Conservation (phyloP, 2,888 invertebrate genomes). For the Chrysolina americana region DNA sequence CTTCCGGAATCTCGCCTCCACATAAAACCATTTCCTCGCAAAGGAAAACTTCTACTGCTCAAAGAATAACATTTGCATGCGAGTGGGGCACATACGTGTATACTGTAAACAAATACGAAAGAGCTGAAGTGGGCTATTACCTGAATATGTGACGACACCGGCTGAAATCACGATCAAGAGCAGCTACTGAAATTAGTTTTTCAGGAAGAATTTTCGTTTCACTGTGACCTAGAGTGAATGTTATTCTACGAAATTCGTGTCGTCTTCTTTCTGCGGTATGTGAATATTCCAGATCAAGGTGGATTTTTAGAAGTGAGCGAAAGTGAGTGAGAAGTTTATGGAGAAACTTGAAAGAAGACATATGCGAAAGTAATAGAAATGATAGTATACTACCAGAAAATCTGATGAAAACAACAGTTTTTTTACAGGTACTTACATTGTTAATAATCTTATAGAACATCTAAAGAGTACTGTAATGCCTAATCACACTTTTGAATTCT, state of each 20-base stretch:
- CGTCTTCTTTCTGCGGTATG: background rate
- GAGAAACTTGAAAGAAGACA: no score
- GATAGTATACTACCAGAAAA: no score
- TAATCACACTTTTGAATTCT: no score
- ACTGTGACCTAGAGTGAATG: background rate
- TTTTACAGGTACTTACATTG: no score
- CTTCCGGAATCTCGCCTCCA: slow-evolving; percentile 19
- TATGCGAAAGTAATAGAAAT: no score
- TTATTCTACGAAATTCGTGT: background rate
- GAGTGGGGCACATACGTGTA: slow-evolving; percentile 12
- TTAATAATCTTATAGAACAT: no score
- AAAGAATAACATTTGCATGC: slow-evolving; percentile 19
- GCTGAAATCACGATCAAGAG: slow-evolving; percentile 40
- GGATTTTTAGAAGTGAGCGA: background rate
- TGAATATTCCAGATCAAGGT: background rate
- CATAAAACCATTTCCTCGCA: slow-evolving; percentile 18
- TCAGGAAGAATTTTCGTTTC: slow-evolving; percentile 3
- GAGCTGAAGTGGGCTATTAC: slow-evolving; percentile 18
- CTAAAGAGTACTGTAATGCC: no score
- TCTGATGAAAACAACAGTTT: no score
- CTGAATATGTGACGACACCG: slow-evolving; percentile 42
- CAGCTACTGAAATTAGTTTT: background rate
- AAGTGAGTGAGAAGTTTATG: no score
- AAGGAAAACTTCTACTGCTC: slow-evolving; percentile 26
- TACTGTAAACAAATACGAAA: slow-evolving; percentile 20